Conservation (phyloP, 2,797 vertebrate species). For the Hydrocynus forskahlii region DNA sequence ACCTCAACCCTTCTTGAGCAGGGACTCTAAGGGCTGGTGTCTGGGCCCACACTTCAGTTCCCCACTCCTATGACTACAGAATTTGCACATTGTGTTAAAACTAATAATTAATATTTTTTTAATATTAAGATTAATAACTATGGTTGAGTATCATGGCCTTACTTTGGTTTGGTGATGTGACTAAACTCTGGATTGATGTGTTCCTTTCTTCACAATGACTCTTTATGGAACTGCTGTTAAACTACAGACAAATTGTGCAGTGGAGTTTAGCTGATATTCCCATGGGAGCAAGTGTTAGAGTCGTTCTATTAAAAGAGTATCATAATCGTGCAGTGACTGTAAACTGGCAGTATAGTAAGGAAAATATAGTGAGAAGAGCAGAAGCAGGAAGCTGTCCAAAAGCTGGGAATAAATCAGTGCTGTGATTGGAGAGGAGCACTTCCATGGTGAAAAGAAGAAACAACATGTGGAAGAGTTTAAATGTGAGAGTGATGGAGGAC, state of each 20-base stretch:
- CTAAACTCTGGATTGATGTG: neutral
- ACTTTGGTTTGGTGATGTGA: neutral
- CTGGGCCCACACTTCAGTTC: too few relatives aligned
- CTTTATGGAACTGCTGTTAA: neutral
- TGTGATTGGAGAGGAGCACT: neutral
- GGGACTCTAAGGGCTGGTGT: too few relatives aligned
- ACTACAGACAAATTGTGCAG: too few relatives aligned
- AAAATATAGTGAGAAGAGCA: constrained; percentile 23
- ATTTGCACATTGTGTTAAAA: too few relatives aligned
- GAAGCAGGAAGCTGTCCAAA: constrained; percentile 14
- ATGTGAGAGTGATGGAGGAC: neutral
- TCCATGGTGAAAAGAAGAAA: constrained; percentile 14
- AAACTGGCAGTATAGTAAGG: constrained; percentile 1
- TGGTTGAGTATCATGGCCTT: too few relatives aligned
- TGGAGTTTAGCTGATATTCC: neutral
- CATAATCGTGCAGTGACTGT: constrained; percentile 10
- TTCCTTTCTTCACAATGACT: neutral
- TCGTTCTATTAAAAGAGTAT: too few relatives aligned
- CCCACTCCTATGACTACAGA: neutral
- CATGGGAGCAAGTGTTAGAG: neutral
- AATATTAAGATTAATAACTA: too few relatives aligned
- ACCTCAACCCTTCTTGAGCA: too few relatives aligned
- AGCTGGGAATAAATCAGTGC: constrained; percentile 26
- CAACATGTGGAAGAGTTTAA: constrained; percentile 37
- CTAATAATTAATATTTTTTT: too few relatives aligned